Evolutionary conservation across 1,140 invertebrate genomes (phyloP).

Genomic region (Mamestra configurata): DNA sequence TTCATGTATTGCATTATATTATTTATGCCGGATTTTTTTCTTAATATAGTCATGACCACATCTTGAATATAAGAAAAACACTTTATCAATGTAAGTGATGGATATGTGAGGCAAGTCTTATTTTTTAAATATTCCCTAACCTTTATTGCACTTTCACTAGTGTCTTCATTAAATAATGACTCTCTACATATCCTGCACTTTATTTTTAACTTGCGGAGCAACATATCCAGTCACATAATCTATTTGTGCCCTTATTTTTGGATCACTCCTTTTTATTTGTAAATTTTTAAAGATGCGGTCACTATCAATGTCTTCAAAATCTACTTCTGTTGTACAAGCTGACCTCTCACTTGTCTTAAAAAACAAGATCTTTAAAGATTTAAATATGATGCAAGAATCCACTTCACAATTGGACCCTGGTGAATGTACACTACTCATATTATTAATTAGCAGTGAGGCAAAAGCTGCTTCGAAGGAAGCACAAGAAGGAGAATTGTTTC

Average conservation of each 20-base stretch:
- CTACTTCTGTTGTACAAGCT: constrained; percentile 1
- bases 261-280: constrained; percentile 1
- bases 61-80: constrained; percentile 17
- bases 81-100: neutral
- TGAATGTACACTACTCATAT: constrained; percentile 50
- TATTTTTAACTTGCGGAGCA: constrained; percentile 17
- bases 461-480: constrained; percentile 51
- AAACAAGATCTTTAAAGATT: neutral
- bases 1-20: neutral
- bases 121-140: neutral
- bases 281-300: neutral
- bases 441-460: constrained; percentile 52
- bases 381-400: neutral
- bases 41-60: constrained; percentile 9
- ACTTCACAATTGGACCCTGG: constrained; percentile 38
- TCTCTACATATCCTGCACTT: neutral
- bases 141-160: neutral
- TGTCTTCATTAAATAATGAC: neutral
- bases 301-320: neutral
- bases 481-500: constrained; percentile 49
- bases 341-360: neutral
- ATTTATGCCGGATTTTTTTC: neutral
- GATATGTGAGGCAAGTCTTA: constrained; percentile 11
- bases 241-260: constrained; percentile 12
- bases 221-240: constrained; percentile 18